Evolutionary conservation across 2,797 vertebrate genomes (phyloP).

Genomic region (Valencia hispanica): DNA sequence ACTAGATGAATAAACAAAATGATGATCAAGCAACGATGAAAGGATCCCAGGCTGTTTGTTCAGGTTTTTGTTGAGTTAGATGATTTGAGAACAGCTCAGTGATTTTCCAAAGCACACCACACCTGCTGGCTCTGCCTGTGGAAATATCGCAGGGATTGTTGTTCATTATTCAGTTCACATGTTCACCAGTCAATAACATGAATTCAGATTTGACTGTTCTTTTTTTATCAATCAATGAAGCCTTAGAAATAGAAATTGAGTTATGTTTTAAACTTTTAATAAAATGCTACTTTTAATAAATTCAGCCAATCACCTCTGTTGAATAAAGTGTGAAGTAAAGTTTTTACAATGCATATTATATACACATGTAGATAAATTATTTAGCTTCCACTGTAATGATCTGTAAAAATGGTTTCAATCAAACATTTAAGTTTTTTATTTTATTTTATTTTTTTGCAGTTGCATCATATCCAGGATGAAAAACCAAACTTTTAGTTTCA

Average conservation of each 20-base stretch:
- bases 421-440: no score
- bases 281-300: background rate
- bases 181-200: background rate
- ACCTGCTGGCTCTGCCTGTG: no score
- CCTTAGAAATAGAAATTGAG: background rate
- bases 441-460: background rate
- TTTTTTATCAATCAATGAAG: background rate
- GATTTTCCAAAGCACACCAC: no score
- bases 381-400: background rate
- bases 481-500: background rate
- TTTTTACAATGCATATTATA: background rate
- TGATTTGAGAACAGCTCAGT: no score
- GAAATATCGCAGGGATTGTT: background rate
- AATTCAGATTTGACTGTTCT: background rate
- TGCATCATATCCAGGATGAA: no score
- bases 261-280: background rate
- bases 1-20: no score
- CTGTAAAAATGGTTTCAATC: no score
- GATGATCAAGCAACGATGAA: no score
- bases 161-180: background rate
- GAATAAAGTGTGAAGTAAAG: background rate
- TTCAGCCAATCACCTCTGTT: background rate
- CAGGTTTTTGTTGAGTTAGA: no score
- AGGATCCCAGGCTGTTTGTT: no score
- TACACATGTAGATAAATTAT: background rate